Evolutionary conservation across 2,888 invertebrate species (phyloP), one percentile per base, ranked within the genome.

Genomic region (Phlogophora meticulosa): DNA sequence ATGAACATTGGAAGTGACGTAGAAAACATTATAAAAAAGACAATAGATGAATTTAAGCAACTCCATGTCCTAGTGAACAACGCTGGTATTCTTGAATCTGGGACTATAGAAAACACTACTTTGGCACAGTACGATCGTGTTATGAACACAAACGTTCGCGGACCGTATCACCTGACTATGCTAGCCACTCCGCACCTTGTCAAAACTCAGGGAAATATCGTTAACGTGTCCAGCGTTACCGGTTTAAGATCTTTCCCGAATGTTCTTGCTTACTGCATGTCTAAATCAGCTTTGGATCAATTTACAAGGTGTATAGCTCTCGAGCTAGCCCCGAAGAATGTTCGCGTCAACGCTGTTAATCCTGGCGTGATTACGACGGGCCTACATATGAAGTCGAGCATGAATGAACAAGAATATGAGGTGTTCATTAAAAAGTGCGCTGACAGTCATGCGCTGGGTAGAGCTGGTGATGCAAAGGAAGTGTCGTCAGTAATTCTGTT

Each of bases 331-430:
- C 85, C 96, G 0, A 97, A 97, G 88, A 97, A 97, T 75, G 98
- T 99, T 0, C 96, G 99, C 36, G 98, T 98, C 0, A 99, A 99
- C 91, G 96, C 98, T 59, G 98, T 99, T 0, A 98, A 98, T 92
- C 99, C 99, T 43, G 99, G 99, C 17, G 99, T 99, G 0, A 97
- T 98, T n/a, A 91, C 97, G 2, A 99, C 99, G 0, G 97, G 98
- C 81, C 90, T 99, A 49, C 99, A 99, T 82, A 97, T 97, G 91
- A 96, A 93, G 68, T 97, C 97, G 15, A 98, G 98, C 56, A 97
- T 99, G 97, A 96, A 96, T 82, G 97, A 97, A 38, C 97, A 97
- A 73, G 96, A 97, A 45, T 98, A 99, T 91, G 96, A 96, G 43
- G 96, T 96, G 87, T 99, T 99, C 90, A 93, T 99, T 72, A 98